Evolutionary conservation across 2,888 invertebrate genomes (phyloP).

Genomic region (Tyria jacobaeae): DNA sequence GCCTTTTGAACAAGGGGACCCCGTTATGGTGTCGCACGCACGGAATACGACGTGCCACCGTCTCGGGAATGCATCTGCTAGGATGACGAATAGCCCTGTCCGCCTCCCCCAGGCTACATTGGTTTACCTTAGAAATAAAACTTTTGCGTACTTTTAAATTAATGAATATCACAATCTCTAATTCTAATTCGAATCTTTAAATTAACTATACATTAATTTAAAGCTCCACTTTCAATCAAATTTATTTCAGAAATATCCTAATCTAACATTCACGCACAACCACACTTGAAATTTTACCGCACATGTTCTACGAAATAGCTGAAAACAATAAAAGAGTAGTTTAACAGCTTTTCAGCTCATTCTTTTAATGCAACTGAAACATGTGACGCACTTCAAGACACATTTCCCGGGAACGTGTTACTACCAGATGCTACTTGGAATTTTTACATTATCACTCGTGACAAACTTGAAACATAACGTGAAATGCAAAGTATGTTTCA

Average conservation of each 20-base stretch:
- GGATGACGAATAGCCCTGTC: too few species aligned
- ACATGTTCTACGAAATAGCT: conserved; percentile 19
- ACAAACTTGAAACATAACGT: conserved; percentile 49
- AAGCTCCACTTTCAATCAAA: background rate
- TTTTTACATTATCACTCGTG: conserved; percentile 38
- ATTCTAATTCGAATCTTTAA: too few species aligned
- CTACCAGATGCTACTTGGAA: conserved; percentile 43
- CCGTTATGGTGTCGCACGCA: too few species aligned
- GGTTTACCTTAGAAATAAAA: conserved; percentile 44
- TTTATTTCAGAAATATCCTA: background rate
- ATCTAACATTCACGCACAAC: conserved; percentile 9
- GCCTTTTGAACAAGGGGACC: too few species aligned
- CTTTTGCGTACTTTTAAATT: conserved; percentile 34
- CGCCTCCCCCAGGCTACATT: too few species aligned
- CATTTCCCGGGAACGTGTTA: conserved; percentile 41
- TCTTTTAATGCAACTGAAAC: conserved; percentile 35
- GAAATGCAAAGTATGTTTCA: conserved; percentile 51
- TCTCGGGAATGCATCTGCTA: too few species aligned
- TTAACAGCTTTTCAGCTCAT: conserved; percentile 31
- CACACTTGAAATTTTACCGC: conserved; percentile 17
- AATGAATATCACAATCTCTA: too few species aligned
- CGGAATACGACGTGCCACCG: too few species aligned
- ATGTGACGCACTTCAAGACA: conserved; percentile 39
- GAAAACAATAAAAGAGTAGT: conserved; percentile 38
- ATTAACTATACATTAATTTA: too few species aligned